Evolutionary conservation across 2,797 vertebrate species (phyloP).

Genomic region (Odontamblyopus rebecca): DNA sequence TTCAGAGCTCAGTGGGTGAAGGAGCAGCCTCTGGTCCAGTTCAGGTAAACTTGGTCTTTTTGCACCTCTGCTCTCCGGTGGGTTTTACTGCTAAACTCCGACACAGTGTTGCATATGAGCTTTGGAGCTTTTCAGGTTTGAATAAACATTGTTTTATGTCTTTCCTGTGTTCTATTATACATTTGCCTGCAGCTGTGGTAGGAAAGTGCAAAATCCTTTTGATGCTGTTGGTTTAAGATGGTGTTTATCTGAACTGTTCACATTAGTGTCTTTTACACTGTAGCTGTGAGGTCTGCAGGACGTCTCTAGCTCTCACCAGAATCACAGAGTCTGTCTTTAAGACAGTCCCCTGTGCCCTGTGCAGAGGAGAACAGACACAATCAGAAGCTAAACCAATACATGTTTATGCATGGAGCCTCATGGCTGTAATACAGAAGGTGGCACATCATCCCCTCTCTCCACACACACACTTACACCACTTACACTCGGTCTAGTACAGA

Average conservation of each 20-base stretch:
- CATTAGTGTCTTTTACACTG: not conserved
- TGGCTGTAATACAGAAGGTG: too few species aligned
- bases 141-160: constrained; percentile 3
- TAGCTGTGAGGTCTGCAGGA: too few species aligned
- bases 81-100: not conserved
- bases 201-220: not conserved
- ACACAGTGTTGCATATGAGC: constrained; percentile 33
- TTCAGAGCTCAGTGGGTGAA: constrained; percentile 56
- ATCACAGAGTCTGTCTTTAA: too few species aligned
- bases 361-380: too few species aligned
- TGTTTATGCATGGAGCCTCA: too few species aligned
- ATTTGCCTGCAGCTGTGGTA: not conserved
- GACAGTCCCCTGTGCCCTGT: too few species aligned
- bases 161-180: not conserved
- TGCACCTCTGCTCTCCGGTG: constrained; percentile 39
- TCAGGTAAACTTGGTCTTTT: constrained; percentile 77
- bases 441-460: too few species aligned
- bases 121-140: constrained; percentile 48
- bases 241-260: too few species aligned
- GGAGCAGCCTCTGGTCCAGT: constrained; percentile 58
- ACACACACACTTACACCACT: too few species aligned
- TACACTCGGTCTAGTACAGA: too few species aligned
- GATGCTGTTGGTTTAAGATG: not conserved
- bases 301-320: too few species aligned
- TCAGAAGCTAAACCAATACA: too few species aligned